Base-by-base conservation (phyloP, 2,888 invertebrate genomes). In the Lasioglossum morio region DNA sequence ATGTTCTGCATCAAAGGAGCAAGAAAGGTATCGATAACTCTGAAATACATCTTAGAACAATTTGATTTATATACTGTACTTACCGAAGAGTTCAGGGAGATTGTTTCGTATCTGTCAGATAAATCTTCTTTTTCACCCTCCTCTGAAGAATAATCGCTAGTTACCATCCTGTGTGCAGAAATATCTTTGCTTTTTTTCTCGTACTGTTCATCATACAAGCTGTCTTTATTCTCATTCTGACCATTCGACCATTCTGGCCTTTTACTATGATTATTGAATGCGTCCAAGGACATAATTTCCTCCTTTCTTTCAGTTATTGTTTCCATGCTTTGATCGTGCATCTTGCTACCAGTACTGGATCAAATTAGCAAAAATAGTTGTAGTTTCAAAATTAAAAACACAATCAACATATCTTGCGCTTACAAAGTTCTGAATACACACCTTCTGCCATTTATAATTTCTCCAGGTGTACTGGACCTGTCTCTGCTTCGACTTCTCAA, bases 131-230 rank as follows among this genome's bases (percentile, higher is more conserved):
- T 95, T 76, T 96, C 96, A 1, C 95, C 96, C 85, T 96, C 96
- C 88, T 96, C 96, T 4, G 96, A 96, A 0, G 97, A 97, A 94
- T 97, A 97, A 93, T 97, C 97, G 1, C 97, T 97, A 19, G 94
- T 94, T 60, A 94, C 77, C 72, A 87, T 90, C 80, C 90, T 92
- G 14, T 87, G 91, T 10, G 91, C 90, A 19, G 92, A 91, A n/a
- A 86, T 30, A 81, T 66, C 96, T 96, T 93, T 96, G 96, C 87
- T 95, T 80, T 94, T 94, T 63, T 94, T 94, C 57, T 95, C 95
- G 16, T 19, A 84, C n/a, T 86, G 91, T n/a, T 72, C 77, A 37
- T 76, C 87, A 40, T 87, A 87, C 30, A 37, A 72, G 37, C 88
- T 91, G 79, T 91, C 92, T 81, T 90, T 94, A 66, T 87, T 93